Percentiles rank a stretch among this genome's conserved stretches.
Conservation (phyloP, 1,140 invertebrate genomes). For the Orchestia grillus region DNA sequence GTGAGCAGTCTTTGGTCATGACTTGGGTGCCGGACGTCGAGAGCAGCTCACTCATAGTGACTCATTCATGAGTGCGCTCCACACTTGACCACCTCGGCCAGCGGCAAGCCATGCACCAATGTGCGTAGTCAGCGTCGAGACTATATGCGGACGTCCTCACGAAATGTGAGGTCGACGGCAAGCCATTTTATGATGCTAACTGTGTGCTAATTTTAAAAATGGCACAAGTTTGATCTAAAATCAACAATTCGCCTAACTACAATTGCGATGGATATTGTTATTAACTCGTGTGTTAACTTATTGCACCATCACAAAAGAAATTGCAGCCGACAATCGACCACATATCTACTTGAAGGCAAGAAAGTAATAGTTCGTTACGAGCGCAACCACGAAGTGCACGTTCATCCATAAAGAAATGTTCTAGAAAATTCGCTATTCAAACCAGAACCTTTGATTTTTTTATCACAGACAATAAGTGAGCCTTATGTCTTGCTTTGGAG, state of each 20-base stretch:
- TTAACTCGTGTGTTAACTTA: too few species aligned
- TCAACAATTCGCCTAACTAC: background rate
- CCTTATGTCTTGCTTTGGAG: background rate
- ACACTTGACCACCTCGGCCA: background rate
- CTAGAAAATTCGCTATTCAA: background rate
- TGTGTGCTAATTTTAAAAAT: background rate
- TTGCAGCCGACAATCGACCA: background rate
- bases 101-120: background rate
- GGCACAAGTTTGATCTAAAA: background rate
- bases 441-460: background rate
- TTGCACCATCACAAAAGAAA: background rate
- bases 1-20: constrained; percentile 41
- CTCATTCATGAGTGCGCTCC: background rate
- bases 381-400: background rate
- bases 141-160: background rate
- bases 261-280: background rate
- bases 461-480: background rate
- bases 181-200: background rate
- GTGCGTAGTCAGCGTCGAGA: background rate
- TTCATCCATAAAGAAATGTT: background rate
- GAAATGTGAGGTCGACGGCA: background rate
- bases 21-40: background rate
- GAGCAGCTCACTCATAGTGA: constrained; percentile 39
- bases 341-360: background rate
- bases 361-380: background rate